Evolutionary conservation across 2,797 vertebrate species (phyloP).

Genomic region (Uromys caudimaculatus): DNA sequence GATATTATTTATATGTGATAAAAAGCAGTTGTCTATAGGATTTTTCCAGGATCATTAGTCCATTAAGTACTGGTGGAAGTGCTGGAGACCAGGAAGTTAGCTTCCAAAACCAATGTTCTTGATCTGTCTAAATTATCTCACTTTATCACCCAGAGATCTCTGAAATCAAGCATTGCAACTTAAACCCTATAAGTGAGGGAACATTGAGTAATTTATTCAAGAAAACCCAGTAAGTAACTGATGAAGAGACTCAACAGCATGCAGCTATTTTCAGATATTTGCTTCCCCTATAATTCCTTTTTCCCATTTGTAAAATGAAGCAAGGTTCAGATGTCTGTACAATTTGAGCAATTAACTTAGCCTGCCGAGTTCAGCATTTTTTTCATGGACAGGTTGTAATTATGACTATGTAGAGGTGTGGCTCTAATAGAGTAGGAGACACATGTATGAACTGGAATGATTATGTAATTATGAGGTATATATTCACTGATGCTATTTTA

Average conservation of each 20-base stretch:
- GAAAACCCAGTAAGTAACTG: background rate
- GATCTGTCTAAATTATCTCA: background rate
- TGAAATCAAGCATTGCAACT: background rate
- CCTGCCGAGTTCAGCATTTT: background rate
- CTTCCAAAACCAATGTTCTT: background rate
- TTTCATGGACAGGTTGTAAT: background rate
- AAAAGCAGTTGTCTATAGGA: background rate
- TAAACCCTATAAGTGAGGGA: background rate
- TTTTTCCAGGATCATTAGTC: background rate
- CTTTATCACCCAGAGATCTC: background rate
- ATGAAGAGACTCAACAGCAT: background rate
- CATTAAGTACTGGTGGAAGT: background rate
- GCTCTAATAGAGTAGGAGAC: background rate
- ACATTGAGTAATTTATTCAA: background rate
- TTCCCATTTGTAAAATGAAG: background rate
- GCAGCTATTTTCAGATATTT: background rate
- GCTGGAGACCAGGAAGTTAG: background rate
- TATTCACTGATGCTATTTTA: background rate
- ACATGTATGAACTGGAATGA: background rate
- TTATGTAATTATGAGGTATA: background rate
- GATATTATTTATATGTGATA: background rate
- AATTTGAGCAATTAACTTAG: background rate
- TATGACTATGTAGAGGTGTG: background rate
- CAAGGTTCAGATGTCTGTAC: background rate
- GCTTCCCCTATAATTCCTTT: background rate